A percentile compares a stretch with the other conserved stretches of the same genome.
Conservation (phyloP, 2,113 vertebrate species). For the Sylvilagus bachmani region DNA sequence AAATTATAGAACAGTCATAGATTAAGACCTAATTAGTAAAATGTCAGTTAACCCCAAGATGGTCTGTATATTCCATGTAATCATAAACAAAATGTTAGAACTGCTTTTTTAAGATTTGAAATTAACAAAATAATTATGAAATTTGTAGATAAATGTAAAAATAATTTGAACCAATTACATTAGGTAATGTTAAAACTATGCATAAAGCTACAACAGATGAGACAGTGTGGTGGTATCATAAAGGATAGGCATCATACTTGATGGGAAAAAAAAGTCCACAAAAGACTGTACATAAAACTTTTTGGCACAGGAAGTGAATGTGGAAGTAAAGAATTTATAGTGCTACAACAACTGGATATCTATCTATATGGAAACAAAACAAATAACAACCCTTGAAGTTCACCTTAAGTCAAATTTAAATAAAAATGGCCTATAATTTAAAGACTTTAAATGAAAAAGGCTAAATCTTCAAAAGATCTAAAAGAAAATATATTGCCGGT, state of each 20-base stretch:
- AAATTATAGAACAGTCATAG: neutral
- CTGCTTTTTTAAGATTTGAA: neutral
- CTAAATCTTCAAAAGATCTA: neutral
- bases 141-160: slow-evolving; percentile 16
- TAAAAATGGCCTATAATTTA: neutral
- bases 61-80: neutral
- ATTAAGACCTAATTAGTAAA: neutral
- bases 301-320: neutral
- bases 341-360: neutral
- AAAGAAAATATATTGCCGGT: slow-evolving; percentile 53
- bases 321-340: neutral
- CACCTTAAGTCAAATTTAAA: slow-evolving; percentile 2
- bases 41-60: neutral
- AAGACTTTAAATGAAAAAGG: neutral
- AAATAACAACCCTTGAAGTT: neutral
- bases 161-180: neutral
- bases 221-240: neutral
- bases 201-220: slow-evolving; percentile 8
- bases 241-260: neutral
- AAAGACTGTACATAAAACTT: neutral
- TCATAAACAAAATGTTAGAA: neutral
- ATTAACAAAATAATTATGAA: slow-evolving; percentile 28
- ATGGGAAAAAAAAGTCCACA: neutral
- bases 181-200: neutral
- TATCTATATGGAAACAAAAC: neutral